phyloP scores from a whole-genome alignment of 2,888 invertebrate genomes.

The Sturmia bella region DNA sequence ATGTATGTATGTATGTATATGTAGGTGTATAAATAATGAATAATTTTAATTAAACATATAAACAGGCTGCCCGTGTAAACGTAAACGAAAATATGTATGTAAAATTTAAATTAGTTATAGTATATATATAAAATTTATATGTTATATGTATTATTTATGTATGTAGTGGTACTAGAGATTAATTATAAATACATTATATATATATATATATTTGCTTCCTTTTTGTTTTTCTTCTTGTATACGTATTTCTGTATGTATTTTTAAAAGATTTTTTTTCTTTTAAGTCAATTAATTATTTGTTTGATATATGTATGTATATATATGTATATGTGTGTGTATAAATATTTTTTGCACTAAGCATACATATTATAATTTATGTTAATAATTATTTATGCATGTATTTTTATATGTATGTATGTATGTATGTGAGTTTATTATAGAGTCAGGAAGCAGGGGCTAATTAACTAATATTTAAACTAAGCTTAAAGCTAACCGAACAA shows the following conservation, averaged over 20 bases:
- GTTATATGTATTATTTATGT: conserved; percentile 1
- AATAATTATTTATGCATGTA: too few relatives aligned
- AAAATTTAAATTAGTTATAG: conserved; percentile 46
- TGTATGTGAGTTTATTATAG: conserved; percentile 41
- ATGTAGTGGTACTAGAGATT: conserved; percentile 8
- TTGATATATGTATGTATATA: conserved; percentile 23
- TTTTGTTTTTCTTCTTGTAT: conserved; percentile 18
- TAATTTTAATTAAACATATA: not conserved
- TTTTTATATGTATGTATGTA: not conserved
- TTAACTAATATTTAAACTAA: conserved; percentile 51
- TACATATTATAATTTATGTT: too few relatives aligned
- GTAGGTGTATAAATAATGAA: not conserved
- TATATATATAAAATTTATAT: conserved; percentile 15
- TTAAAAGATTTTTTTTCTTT: conserved; percentile 30
- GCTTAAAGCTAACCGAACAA: conserved; percentile 50
- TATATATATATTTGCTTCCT: conserved; percentile 1
- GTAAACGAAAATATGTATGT: conserved; percentile 9
- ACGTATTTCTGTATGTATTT: conserved; percentile 55
- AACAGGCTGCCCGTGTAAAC: conserved; percentile 55
- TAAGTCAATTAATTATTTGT: conserved; percentile 39
- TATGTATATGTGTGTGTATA: conserved; percentile 18
- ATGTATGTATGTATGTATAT: not conserved
- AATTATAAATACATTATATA: conserved; percentile 30
- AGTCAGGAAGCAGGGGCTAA: conserved; percentile 48
- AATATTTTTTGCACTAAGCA: not conserved